These are phyloP conservation scores for Mechanitis mazaeus DNA, from an alignment of 2,888 invertebrate genomes.

Conservation along the genomic window DNA sequence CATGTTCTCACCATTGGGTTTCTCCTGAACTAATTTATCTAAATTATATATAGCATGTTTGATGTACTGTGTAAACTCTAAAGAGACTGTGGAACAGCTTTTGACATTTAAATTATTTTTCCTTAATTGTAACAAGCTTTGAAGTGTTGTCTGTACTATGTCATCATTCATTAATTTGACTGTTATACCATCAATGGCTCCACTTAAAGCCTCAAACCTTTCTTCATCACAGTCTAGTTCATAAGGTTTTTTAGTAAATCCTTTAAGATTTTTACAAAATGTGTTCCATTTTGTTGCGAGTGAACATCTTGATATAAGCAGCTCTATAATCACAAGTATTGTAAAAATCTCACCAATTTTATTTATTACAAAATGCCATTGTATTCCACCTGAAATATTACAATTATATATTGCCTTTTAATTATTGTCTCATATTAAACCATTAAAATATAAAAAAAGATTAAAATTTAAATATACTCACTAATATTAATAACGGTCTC, in stretches of 20 bases:
- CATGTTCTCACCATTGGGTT: slow-evolving; percentile 70
- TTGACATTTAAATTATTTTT: slow-evolving; percentile 64
- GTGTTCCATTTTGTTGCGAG: slow-evolving; percentile 81
- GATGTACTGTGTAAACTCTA: slow-evolving; percentile 82
- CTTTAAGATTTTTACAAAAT: slow-evolving; percentile 85
- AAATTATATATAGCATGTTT: slow-evolving; percentile 78
- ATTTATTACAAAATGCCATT: slow-evolving; percentile 68
- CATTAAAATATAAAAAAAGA: too few relatives aligned
- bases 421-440: too few relatives aligned
- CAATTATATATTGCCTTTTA: not conserved
- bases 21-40: slow-evolving; percentile 73
- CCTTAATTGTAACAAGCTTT: slow-evolving; percentile 58
- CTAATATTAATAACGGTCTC: slow-evolving; percentile 67
- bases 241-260: slow-evolving; percentile 79
- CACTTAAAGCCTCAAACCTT: slow-evolving; percentile 81
- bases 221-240: slow-evolving; percentile 78
- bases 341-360: slow-evolving; percentile 81
- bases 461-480: slow-evolving; percentile 38
- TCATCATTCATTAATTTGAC: slow-evolving; percentile 80
- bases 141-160: slow-evolving; percentile 79
- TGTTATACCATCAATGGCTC: slow-evolving; percentile 83
- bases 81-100: slow-evolving; percentile 58
- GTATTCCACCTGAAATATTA: slow-evolving; percentile 59
- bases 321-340: slow-evolving; percentile 81
- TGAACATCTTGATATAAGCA: slow-evolving; percentile 62